Percentiles rank a stretch among this genome's conserved stretches.
phyloP scores from a whole-genome alignment of 2,888 invertebrate genomes.

The Noctua pronuba region DNA sequence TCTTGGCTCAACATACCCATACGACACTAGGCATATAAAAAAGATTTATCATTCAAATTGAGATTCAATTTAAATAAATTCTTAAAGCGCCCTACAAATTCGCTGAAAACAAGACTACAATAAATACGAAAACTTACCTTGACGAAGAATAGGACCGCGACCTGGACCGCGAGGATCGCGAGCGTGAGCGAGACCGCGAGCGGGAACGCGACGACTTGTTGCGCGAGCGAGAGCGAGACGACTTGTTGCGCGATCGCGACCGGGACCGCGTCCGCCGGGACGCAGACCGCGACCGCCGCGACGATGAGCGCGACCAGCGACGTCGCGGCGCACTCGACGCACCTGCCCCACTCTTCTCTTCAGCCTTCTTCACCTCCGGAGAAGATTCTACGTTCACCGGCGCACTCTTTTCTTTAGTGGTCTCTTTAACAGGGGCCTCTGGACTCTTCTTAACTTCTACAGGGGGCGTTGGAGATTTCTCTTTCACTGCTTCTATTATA shows the following conservation, averaged over 20 bases:
- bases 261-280: conserved; percentile 70
- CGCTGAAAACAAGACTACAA: neutral
- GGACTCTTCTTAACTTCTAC: conserved; percentile 48
- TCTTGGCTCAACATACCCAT: neutral
- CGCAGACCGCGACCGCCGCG: conserved; percentile 77
- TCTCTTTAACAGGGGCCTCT: conserved; percentile 21
- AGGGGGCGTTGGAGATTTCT: conserved; percentile 63
- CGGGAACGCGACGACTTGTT: conserved; percentile 76
- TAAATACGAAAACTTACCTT: conserved; percentile 74
- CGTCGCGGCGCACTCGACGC: conserved; percentile 62
- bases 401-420: conserved; percentile 69
- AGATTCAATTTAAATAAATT: neutral
- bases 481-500: conserved; percentile 61
- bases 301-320: conserved; percentile 82
- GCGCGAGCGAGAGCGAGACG: conserved; percentile 72
- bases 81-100: neutral
- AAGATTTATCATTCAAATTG: too few species aligned
- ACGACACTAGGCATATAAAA: neutral
- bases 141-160: conserved; percentile 89
- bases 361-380: conserved; percentile 73
- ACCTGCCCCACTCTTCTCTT: conserved; percentile 65
- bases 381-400: conserved; percentile 74
- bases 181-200: conserved; percentile 71
- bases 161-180: conserved; percentile 77
- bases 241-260: conserved; percentile 73